Base-by-base conservation (phyloP, 2,113 vertebrate species). In the Brevimyrus niger region DNA sequence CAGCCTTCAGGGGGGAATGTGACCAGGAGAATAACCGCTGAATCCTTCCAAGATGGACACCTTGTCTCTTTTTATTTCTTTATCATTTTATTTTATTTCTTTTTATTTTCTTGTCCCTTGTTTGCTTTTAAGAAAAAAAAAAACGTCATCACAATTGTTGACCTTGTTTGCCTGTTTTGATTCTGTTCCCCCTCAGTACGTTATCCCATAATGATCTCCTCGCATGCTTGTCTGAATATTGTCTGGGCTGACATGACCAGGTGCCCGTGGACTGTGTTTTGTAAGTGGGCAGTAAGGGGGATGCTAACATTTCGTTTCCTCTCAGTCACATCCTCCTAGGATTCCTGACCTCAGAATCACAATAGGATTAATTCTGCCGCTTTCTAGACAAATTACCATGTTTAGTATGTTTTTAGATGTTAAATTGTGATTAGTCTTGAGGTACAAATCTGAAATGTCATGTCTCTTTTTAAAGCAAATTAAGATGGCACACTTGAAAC, bases 1-100 rank as follows among this genome's bases (percentile, higher is more conserved):
- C 97, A 97, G 97, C 93, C 98, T 98, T 98, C 98, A 98, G 96
- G 97, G 97, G 97, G 97, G 97, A 97, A 97, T 98, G 97, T 97
- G 97, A 98, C 97, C 95, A 96, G 97, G 96, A 98, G 97, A 97
- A 96, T 98, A 98, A 95, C 97, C 94, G 98, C 97, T 96, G 97
- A 98, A 92, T 65, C 95, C 95, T 95, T 95, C 95, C 96, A 95
- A 99, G 98, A 99, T 98, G 98, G 98, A 99, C 97, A 97, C 97
- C 98, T 97, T 98, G 97, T 99, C 98, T 99, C 97, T 98, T 96
- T 97, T 90, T 94, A 92, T 96, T 97, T 95, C 96, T 95, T 95
- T 95, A 96, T 91, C 95, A 94, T 95, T 97, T 95, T 96, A 94
- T 96, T 90, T 94, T 92, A 96, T 97, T 95, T 96, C 95, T 94